These are phyloP conservation scores for Antitype chi DNA, from an alignment of 2,888 invertebrate species.

Conservation along the genomic window DNA sequence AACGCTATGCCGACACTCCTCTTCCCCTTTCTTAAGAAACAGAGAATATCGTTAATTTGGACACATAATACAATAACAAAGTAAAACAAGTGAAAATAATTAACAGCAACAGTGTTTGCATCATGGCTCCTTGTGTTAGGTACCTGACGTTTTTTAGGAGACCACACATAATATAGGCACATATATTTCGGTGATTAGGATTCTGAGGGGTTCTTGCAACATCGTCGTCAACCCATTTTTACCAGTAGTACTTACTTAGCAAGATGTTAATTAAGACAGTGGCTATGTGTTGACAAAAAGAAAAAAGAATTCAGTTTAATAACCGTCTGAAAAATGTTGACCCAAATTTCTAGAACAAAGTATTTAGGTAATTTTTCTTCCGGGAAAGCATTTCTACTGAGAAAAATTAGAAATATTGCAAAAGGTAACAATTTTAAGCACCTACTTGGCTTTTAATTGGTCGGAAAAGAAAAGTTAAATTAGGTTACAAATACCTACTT, in stretches of 20 bases:
- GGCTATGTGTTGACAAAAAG: background rate
- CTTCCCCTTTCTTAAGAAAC: too few relatives aligned
- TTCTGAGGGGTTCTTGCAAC: background rate
- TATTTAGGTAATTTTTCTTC: background rate
- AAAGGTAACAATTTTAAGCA: background rate
- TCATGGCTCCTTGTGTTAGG: too few relatives aligned
- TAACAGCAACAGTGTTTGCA: too few relatives aligned
- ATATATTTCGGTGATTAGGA: background rate
- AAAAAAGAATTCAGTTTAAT: background rate
- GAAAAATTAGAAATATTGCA: background rate
- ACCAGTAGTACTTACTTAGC: too few relatives aligned
- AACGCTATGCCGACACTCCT: too few relatives aligned
- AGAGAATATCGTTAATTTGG: too few relatives aligned
- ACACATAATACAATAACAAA: too few relatives aligned
- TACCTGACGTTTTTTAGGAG: background rate
- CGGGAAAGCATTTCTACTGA: background rate
- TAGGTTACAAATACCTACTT: background rate
- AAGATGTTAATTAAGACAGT: too few relatives aligned
- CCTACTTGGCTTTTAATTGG: background rate
- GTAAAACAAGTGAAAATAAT: too few relatives aligned
- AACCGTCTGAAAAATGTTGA: background rate
- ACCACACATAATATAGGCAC: too few relatives aligned
- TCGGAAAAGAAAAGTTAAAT: background rate
- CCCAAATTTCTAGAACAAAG: background rate
- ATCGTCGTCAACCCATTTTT: too few relatives aligned